Evolutionary conservation across 2,113 vertebrate species (phyloP).

Genomic region (Calyptomena viridis): DNA sequence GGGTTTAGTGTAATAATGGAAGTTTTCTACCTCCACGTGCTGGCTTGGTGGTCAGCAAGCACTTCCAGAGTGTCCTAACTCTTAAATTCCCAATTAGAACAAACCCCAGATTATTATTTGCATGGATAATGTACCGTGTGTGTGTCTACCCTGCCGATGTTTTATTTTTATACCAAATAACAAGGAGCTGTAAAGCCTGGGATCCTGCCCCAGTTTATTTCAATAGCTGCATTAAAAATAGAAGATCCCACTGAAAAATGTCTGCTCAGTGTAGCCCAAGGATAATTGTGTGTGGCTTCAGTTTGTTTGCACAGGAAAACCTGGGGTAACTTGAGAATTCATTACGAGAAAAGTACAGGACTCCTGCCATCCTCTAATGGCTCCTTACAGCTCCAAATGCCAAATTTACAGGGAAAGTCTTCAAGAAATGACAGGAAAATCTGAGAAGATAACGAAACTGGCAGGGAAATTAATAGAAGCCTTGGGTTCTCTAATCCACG

Average conservation of each 20-base stretch:
- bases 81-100: neutral
- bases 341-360: conserved; percentile 74
- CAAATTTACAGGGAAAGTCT: conserved; percentile 75
- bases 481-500: conserved; percentile 71
- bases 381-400: conserved; percentile 53
- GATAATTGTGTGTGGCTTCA: conserved; percentile 69
- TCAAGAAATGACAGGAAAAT: conserved; percentile 76
- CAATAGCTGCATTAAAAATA: conserved; percentile 51
- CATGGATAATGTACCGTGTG: rapidly evolving
- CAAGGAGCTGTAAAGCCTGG: neutral
- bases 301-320: conserved; percentile 69
- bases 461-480: conserved; percentile 75
- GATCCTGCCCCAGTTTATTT: neutral
- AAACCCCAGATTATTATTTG: neutral
- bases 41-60: neutral
- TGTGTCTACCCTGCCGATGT: neutral
- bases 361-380: conserved; percentile 77
- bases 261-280: neutral
- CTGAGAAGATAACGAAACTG: conserved; percentile 75
- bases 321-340: conserved; percentile 74
- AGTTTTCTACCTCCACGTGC: neutral
- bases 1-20: neutral
- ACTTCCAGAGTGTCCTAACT: neutral
- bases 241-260: conserved; percentile 46
- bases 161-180: conserved; percentile 34